These are phyloP conservation scores for Saxidomus purpurata DNA, from an alignment of 1,140 invertebrate species.

Conservation along the genomic window DNA sequence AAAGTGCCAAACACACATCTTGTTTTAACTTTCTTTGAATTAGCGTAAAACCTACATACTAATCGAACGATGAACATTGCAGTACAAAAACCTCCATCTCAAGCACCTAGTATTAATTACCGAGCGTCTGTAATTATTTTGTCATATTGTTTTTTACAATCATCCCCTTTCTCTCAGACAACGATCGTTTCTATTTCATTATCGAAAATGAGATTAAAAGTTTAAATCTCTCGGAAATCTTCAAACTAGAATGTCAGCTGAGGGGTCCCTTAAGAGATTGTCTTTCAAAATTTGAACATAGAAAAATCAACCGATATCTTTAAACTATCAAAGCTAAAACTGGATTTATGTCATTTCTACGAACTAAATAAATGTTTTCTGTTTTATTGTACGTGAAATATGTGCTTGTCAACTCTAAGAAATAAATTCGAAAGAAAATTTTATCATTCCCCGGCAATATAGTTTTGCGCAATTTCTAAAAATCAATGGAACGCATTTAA, in stretches of 20 bases:
- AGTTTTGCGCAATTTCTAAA: slow-evolving; percentile 51
- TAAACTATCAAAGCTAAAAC: slow-evolving; percentile 37
- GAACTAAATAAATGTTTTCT: slow-evolving; percentile 43
- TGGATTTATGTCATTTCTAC: slow-evolving; percentile 40
- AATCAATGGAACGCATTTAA: slow-evolving; percentile 53
- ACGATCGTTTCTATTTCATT: slow-evolving; percentile 19
- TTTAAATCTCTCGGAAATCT: slow-evolving; percentile 25
- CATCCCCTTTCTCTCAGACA: neutral
- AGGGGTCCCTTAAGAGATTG: slow-evolving; percentile 30
- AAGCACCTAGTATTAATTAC: slow-evolving; percentile 7
- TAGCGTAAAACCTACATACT: too few species aligned
- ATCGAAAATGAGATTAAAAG: slow-evolving; percentile 41
- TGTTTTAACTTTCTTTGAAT: too few species aligned
- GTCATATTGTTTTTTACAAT: slow-evolving; percentile 43
- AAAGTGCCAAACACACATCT: too few species aligned
- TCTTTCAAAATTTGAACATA: slow-evolving; percentile 56
- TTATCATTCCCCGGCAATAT: slow-evolving; percentile 37
- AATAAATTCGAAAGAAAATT: slow-evolving; percentile 48
- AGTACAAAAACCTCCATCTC: neutral
- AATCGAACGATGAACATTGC: too few species aligned
- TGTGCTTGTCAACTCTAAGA: slow-evolving; percentile 48
- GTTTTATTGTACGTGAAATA: slow-evolving; percentile 48
- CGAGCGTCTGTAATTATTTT: slow-evolving; percentile 22
- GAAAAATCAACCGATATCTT: slow-evolving; percentile 47
- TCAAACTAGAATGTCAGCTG: slow-evolving; percentile 39